These are phyloP conservation scores for Myiozetetes cayanensis DNA, from an alignment of 2,113 vertebrate species.

Conservation along the genomic window DNA sequence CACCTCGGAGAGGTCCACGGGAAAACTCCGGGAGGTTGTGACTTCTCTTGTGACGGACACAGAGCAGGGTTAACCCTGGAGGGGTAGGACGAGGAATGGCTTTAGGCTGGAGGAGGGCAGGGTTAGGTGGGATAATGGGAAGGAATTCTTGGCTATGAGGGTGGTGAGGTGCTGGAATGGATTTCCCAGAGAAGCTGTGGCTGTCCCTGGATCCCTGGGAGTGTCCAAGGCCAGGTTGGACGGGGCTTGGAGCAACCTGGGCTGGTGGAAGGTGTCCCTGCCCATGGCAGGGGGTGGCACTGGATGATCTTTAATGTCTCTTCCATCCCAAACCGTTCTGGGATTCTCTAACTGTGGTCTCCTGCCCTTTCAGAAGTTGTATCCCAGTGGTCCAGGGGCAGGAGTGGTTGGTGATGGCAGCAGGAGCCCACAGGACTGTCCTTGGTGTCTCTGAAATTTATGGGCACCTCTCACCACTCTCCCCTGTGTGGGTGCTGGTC, in stretches of 20 bases:
- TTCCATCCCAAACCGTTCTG: background rate
- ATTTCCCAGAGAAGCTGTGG: background rate
- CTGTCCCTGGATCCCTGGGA: background rate
- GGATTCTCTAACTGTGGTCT: background rate
- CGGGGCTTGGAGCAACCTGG: background rate
- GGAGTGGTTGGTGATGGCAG: background rate
- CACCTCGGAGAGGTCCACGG: accelerated
- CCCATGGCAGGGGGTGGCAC: background rate
- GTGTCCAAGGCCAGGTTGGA: background rate
- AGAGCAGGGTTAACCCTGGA: accelerated
- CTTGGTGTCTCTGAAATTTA: accelerated
- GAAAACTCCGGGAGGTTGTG: background rate
- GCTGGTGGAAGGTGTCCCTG: background rate
- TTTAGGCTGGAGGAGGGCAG: background rate
- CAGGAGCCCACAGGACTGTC: background rate
- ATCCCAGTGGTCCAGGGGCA: background rate
- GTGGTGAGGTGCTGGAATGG: accelerated
- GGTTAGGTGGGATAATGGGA: background rate
- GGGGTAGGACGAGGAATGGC: background rate
- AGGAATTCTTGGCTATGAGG: background rate
- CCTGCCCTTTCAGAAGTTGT: background rate
- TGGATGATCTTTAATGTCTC: background rate
- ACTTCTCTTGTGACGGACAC: accelerated
- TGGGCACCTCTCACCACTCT: background rate
- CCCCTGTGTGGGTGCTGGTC: accelerated